Percentiles rank a stretch among this genome's conserved stretches.
Conservation (phyloP, 2,797 vertebrate species). For the Thripadectes ignobilis region DNA sequence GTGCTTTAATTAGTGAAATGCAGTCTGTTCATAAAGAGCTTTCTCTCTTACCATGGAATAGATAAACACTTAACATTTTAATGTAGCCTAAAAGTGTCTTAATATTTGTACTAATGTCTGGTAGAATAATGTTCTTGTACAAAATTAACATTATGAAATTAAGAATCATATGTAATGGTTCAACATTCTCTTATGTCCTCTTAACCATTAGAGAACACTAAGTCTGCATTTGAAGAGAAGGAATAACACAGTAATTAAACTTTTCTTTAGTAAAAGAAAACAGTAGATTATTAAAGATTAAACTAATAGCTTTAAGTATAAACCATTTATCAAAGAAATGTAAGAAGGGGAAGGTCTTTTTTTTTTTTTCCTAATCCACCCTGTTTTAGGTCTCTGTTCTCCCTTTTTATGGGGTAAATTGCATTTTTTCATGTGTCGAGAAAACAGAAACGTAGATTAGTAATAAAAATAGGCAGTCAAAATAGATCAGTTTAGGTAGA, state of each 20-base stretch:
- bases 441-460: not conserved
- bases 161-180: not conserved
- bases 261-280: not conserved
- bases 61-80: constrained; percentile 42
- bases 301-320: not conserved
- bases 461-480: not conserved
- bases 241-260: not conserved
- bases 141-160: not conserved
- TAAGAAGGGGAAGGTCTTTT: not conserved
- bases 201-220: not conserved
- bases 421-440: not conserved
- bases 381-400: not conserved
- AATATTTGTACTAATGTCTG: constrained; percentile 4
- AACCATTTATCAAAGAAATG: not conserved
- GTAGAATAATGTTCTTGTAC: not conserved
- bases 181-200: not conserved
- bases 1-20: constrained; percentile 23
- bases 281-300: not conserved
- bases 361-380: not conserved
- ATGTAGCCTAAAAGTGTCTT: not conserved
- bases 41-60: constrained; percentile 42
- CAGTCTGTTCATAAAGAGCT: constrained; percentile 3
- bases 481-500: not conserved
- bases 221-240: not conserved
- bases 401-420: not conserved